Percentiles rank a stretch among this genome's conserved stretches.
phyloP scores from a whole-genome alignment of 2,888 invertebrate species.

The Creontiades dilutus region DNA sequence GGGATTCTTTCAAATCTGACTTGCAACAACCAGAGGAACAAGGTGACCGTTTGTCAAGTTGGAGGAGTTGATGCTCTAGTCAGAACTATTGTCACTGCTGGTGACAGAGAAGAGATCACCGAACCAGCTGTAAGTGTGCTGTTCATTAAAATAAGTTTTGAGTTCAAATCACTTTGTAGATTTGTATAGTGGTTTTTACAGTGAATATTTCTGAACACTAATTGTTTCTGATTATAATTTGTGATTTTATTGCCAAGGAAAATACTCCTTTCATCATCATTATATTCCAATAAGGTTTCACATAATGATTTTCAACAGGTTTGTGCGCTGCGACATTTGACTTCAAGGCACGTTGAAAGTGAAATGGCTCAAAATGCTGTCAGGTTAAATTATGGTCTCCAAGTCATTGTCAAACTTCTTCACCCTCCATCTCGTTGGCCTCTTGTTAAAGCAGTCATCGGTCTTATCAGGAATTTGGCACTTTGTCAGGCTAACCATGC shows the following conservation, averaged over 20 bases:
- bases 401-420: conserved; percentile 94
- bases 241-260: no score
- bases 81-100: conserved; percentile 94
- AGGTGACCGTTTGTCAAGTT: conserved; percentile 86
- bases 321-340: conserved; percentile 97
- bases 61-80: conserved; percentile 98
- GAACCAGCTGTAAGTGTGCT: conserved; percentile 88
- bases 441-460: conserved; percentile 97
- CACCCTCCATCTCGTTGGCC: conserved; percentile 99
- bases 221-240: no score
- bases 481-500: conserved; percentile 97
- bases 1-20: conserved; percentile 99
- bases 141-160: background rate
- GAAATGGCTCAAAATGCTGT: conserved; percentile 99
- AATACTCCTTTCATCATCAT: no score
- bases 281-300: no score
- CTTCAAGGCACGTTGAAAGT: conserved; percentile 96
- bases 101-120: conserved; percentile 98
- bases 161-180: no score
- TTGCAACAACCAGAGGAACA: conserved; percentile 99
- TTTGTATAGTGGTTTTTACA: no score
- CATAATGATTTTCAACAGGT: conserved; percentile 78
- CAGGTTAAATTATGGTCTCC: conserved; percentile 93
- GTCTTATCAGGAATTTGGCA: conserved; percentile 97
- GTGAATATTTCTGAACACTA: no score